A percentile compares a stretch with the other conserved stretches of the same genome.
Conservation (phyloP, 2,888 invertebrate species). For the Drosophila nigricruria region DNA sequence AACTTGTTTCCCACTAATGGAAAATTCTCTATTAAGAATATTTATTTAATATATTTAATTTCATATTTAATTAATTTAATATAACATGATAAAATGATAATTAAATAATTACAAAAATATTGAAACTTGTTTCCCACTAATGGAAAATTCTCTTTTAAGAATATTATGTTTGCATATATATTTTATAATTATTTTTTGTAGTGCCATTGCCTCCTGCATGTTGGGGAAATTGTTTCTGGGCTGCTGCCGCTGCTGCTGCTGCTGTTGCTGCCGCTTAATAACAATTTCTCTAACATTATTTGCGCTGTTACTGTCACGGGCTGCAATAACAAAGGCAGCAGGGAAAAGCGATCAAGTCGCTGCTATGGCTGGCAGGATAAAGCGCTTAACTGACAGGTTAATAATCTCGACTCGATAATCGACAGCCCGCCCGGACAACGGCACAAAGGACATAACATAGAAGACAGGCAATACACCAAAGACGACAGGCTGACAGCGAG, state of each 20-base stretch:
- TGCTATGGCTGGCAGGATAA: constrained; percentile 62
- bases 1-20: no score
- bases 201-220: no score
- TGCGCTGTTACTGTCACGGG: constrained; percentile 26
- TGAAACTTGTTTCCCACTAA: no score
- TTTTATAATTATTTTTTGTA: no score
- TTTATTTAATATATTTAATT: no score
- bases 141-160: no score
- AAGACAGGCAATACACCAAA: constrained; percentile 29
- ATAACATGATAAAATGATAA: no score
- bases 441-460: constrained; percentile 33
- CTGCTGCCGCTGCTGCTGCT: background rate
- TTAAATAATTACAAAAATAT: no score
- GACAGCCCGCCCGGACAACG: constrained; percentile 59
- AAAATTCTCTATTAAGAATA: no score
- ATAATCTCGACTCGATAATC: constrained; percentile 81
- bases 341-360: constrained; percentile 44
- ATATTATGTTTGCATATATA: no score
- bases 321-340: constrained; percentile 41
- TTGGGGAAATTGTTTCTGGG: no score
- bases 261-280: background rate
- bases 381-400: constrained; percentile 80
- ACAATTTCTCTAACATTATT: constrained; percentile 29
- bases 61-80: no score
- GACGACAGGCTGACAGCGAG: constrained; percentile 63